phyloP scores from a whole-genome alignment of 1,140 invertebrate genomes.

The Anoplolepis gracilipes region DNA sequence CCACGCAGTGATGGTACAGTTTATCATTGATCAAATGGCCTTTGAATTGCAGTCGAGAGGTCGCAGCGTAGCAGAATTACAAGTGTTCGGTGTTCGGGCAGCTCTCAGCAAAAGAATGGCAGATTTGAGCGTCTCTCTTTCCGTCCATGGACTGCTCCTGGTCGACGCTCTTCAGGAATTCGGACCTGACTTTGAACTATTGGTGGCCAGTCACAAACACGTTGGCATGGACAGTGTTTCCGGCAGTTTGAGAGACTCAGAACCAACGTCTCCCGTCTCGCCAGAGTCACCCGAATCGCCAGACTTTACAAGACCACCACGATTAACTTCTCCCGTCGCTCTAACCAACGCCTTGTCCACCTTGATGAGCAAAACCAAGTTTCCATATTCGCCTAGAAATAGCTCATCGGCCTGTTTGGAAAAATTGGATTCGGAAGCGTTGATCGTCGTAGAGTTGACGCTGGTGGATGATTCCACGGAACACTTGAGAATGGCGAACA shows the following conservation, averaged over 20 bases:
- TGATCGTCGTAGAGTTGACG: slow-evolving; percentile 94
- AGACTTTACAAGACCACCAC: slow-evolving; percentile 81
- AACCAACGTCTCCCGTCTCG: slow-evolving; percentile 94
- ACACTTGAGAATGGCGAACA: slow-evolving; percentile 91
- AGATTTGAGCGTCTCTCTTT: slow-evolving; percentile 92
- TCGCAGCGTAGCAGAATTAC: slow-evolving; percentile 94
- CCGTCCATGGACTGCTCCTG: slow-evolving; percentile 95
- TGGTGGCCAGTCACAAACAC: slow-evolving; percentile 97
- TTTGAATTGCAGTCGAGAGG: slow-evolving; percentile 94
- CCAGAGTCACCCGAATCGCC: slow-evolving; percentile 91
- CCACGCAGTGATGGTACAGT: slow-evolving; percentile 94
- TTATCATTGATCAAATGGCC: slow-evolving; percentile 95
- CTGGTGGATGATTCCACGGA: slow-evolving; percentile 89
- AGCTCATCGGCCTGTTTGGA: slow-evolving; percentile 80
- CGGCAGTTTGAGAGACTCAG: slow-evolving; percentile 95
- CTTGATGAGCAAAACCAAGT: slow-evolving; percentile 80
- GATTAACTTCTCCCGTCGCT: slow-evolving; percentile 87
- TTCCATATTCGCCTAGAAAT: slow-evolving; percentile 76
- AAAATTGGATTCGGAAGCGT: slow-evolving; percentile 91
- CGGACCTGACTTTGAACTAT: slow-evolving; percentile 96
- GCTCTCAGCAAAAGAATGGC: slow-evolving; percentile 90
- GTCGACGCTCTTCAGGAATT: slow-evolving; percentile 98
- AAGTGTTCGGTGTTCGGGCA: slow-evolving; percentile 94
- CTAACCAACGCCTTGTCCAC: slow-evolving; percentile 87
- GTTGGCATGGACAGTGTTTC: slow-evolving; percentile 97